These are phyloP conservation scores for Microplitis mediator DNA, from an alignment of 1,140 invertebrate genomes.

Conservation along the genomic window DNA sequence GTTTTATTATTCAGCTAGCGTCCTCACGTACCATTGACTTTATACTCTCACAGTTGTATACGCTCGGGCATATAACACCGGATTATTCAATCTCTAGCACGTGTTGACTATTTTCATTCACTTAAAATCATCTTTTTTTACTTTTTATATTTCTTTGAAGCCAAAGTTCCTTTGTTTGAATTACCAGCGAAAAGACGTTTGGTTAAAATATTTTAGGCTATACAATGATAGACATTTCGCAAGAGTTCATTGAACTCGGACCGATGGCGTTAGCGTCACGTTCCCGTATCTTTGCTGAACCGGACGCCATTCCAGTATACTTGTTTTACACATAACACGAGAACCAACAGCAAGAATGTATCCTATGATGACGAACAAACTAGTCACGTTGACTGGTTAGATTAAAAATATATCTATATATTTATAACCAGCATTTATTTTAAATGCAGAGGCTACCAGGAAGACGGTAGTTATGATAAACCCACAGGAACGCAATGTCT, in stretches of 20 bases:
- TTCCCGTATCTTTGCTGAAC: neutral
- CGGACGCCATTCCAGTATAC: neutral
- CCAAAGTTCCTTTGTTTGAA: too few species aligned
- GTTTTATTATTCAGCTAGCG: constrained; percentile 11
- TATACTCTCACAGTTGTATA: neutral
- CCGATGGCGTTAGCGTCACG: neutral
- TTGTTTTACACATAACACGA: neutral
- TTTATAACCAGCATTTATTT: neutral
- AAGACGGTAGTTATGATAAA: neutral
- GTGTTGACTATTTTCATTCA: neutral
- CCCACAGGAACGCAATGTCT: neutral
- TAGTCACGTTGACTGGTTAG: neutral
- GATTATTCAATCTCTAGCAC: neutral
- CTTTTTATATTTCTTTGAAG: too few species aligned
- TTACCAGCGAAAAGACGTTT: too few species aligned
- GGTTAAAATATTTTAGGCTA: too few species aligned
- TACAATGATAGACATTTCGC: too few species aligned
- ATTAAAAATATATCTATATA: neutral
- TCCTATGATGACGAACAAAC: neutral
- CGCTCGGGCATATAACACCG: neutral
- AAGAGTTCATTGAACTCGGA: neutral
- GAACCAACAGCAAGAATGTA: neutral
- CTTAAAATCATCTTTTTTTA: neutral
- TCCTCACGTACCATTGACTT: neutral
- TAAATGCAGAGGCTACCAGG: neutral